These are phyloP conservation scores for Rugalucina vietnamica DNA, from an alignment of 2,888 invertebrate species.

Conservation along the genomic window DNA sequence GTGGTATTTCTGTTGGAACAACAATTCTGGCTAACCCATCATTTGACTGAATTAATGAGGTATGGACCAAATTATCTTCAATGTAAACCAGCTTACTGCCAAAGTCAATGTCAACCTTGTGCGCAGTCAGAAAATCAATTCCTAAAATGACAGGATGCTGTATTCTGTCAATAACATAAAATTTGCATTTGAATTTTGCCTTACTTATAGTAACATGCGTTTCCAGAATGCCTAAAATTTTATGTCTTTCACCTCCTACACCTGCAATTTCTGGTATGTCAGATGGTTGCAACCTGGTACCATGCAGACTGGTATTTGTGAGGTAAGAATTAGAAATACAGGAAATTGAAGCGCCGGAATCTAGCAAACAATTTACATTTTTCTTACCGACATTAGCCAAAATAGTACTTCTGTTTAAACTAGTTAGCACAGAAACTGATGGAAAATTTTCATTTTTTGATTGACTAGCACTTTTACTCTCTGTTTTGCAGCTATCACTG, in stretches of 20 bases:
- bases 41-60: not conserved
- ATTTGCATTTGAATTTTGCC: not conserved
- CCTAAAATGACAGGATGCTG: constrained; percentile 13
- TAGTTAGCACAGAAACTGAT: too few relatives aligned
- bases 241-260: not conserved
- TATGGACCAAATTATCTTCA: not conserved
- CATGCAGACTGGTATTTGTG: not conserved
- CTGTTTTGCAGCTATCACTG: too few relatives aligned
- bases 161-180: not conserved
- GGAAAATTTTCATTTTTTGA: too few relatives aligned
- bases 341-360: not conserved
- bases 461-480: too few relatives aligned
- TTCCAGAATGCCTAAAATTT: not conserved
- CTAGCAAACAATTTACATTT: not conserved
- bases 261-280: not conserved
- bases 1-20: not conserved
- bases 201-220: not conserved
- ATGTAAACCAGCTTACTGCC: not conserved
- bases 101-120: constrained; percentile 11
- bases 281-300: not conserved
- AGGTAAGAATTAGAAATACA: not conserved
- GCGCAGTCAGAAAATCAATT: not conserved
- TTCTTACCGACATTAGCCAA: not conserved
- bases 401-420: not conserved
- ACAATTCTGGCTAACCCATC: not conserved